Conservation (phyloP, 2,113 vertebrate genomes). For the Daphoenositta chrysoptera region DNA sequence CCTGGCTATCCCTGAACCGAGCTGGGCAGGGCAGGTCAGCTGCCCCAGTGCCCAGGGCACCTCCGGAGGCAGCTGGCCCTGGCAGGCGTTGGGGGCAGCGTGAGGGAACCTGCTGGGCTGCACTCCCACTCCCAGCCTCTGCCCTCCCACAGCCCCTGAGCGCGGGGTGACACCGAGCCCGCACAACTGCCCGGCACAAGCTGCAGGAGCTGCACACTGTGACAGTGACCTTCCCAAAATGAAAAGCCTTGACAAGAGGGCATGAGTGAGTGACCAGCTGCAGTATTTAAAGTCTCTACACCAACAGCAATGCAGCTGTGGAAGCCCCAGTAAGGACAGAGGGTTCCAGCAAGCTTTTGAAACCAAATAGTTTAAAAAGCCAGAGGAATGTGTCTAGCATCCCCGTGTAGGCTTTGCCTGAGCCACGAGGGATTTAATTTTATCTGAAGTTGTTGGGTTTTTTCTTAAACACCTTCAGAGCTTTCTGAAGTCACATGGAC, state of each 20-base stretch:
- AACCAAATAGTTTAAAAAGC: background rate
- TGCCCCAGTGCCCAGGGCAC: too few relatives aligned
- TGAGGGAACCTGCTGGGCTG: background rate
- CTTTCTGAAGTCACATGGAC: background rate
- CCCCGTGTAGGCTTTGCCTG: background rate
- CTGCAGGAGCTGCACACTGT: background rate
- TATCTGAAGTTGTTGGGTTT: background rate
- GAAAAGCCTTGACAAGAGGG: background rate
- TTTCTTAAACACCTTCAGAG: background rate
- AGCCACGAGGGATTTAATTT: background rate
- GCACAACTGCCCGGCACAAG: too few relatives aligned
- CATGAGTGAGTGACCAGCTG: accelerated
- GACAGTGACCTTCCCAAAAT: background rate
- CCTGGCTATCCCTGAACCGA: background rate
- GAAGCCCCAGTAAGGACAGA: background rate
- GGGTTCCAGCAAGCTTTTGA: background rate
- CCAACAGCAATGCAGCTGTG: background rate
- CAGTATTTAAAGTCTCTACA: background rate
- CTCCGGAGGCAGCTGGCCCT: background rate
- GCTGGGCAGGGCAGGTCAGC: background rate
- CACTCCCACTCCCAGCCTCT: background rate
- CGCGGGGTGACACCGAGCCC: background rate
- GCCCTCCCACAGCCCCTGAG: background rate
- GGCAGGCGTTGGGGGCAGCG: background rate
- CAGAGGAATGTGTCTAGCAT: background rate